These are phyloP conservation scores for Pogoniulus pusillus DNA, from an alignment of 2,797 vertebrate genomes.

Conservation along the genomic window DNA sequence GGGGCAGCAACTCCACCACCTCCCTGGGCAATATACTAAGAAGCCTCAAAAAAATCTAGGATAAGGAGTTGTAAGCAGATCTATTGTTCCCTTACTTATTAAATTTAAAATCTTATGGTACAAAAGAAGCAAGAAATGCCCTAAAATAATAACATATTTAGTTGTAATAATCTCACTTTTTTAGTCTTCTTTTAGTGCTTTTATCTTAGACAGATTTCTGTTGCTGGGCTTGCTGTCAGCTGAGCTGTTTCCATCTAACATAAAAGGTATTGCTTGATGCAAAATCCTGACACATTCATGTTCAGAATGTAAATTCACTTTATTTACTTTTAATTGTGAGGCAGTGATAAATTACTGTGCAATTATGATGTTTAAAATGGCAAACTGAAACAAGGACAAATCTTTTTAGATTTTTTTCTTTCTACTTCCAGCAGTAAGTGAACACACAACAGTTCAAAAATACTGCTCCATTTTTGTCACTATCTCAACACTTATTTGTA, in stretches of 20 bases:
- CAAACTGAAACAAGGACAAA: slow-evolving; percentile 29
- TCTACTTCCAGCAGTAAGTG: background rate
- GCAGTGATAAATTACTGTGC: slow-evolving; percentile 39
- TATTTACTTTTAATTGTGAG: slow-evolving; percentile 34
- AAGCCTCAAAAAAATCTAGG: background rate
- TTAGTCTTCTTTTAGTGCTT: background rate
- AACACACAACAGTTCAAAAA: slow-evolving; percentile 1
- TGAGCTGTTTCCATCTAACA: slow-evolving; percentile 12
- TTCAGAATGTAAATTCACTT: slow-evolving; percentile 31
- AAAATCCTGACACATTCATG: slow-evolving; percentile 7
- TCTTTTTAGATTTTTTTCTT: slow-evolving; percentile 27
- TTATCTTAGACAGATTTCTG: background rate
- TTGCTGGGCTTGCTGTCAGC: background rate
- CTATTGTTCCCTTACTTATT: background rate
- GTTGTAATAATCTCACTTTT: background rate
- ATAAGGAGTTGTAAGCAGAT: background rate
- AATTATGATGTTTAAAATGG: slow-evolving; percentile 25
- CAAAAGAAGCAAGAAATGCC: background rate
- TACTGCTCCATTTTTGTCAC: slow-evolving; percentile 25
- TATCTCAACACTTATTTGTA: slow-evolving; percentile 16
- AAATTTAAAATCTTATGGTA: background rate
- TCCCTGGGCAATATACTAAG: too few relatives aligned
- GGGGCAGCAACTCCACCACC: too few relatives aligned
- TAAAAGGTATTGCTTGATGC: slow-evolving; percentile 8
- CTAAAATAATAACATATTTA: background rate